Base-by-base conservation (phyloP, 2,113 vertebrate genomes). In the Hippocampus barbouri region DNA sequence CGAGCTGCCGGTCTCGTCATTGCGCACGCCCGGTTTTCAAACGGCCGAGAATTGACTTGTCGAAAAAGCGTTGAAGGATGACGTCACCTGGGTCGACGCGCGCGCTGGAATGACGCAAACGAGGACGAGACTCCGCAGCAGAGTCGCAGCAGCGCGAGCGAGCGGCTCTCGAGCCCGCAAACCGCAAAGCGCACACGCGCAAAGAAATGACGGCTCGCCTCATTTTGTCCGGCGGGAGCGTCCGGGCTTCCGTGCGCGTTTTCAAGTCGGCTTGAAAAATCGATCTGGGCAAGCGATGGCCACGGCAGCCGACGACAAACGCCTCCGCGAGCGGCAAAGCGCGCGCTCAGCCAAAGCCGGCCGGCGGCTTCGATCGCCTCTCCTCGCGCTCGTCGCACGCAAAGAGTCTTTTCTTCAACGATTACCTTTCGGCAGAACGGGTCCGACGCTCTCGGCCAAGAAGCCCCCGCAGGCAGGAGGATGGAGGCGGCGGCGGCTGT, bases 21-120 rank as follows among this genome's bases (percentile, higher is more conserved):
- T 40, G 85, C 70, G 87, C 87, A 89, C 87, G 78, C 85, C 90
- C 90, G 85, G 78, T 78, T 79, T 86, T 73, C 34, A 38, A 38
- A 38, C 34, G 34, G 34, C 34, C 5, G 34, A 34, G 34, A 34
- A 34, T 43, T 56, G 18, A 57, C 66, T 14, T 75, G 67, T 1
- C 62, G 61, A 60, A 40, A 47, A 64, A 7, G 5, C 43, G 45
- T 8, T 5, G 43, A 23, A 47, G 43, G 9, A 47, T 49, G 64
- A 66, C 68, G 70, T 43, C 47, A 70, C 73, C 60, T 38, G 2
- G 30, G 30, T 68, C 8, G 5, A 2, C 6, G 34, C 7, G 23
- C 5, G 45, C 14, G 10, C 38, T 38, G 1, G 14, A 61, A 71
- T 30, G 34, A 68, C 72, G 45, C 70, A 71, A 59, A 75, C 62